Conservation (phyloP, 2,113 vertebrate genomes). For the Trochalopteron elliotii region DNA sequence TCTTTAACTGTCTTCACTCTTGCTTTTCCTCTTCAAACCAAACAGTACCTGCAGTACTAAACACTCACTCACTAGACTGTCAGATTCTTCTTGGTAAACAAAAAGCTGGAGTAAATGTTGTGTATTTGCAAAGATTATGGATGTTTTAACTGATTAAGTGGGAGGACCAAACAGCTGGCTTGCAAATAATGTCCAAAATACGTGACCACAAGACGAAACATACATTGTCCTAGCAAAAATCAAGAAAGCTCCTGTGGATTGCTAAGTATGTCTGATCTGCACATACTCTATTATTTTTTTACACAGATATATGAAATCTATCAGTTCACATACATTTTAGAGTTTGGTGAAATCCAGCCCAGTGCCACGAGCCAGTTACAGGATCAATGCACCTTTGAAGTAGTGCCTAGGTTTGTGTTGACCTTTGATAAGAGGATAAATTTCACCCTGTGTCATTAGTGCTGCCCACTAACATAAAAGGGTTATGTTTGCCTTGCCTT, state of each 20-base stretch:
- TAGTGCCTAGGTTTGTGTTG: conserved; percentile 51
- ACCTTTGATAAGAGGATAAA: conserved; percentile 61
- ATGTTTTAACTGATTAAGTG: not conserved
- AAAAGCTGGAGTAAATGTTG: not conserved
- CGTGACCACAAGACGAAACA: not conserved
- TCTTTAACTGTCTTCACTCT: not conserved
- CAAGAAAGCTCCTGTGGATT: not conserved
- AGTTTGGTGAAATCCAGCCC: not conserved
- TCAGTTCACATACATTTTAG: not conserved
- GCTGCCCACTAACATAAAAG: conserved; percentile 59
- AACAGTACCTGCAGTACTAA: not conserved
- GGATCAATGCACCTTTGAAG: conserved; percentile 64
- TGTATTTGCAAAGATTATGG: not conserved
- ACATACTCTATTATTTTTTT: not conserved
- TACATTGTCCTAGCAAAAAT: not conserved
- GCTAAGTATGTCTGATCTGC: not conserved
- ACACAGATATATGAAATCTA: not conserved
- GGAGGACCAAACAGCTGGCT: not conserved
- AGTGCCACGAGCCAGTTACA: not conserved
- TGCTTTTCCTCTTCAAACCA: not conserved
- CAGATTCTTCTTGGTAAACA: not conserved
- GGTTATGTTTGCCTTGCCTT: conserved; percentile 45
- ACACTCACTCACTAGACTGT: not conserved
- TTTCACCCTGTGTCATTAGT: conserved; percentile 52
- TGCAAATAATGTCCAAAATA: not conserved